Conservation (phyloP, 2,888 invertebrate species). For the Galerucella nymphaeae region DNA sequence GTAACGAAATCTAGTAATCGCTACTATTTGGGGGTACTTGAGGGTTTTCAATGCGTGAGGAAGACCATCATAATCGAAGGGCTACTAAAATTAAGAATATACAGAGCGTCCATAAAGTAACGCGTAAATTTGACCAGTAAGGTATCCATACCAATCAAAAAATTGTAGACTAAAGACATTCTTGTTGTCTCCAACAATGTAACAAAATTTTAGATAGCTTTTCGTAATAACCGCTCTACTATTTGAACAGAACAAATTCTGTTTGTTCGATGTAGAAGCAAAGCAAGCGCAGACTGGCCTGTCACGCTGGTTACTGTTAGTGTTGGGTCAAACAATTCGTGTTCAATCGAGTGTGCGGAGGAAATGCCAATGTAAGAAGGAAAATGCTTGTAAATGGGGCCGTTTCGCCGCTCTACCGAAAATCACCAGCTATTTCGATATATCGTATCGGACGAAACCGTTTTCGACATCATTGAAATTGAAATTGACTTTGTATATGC, state of each 20-base stretch:
- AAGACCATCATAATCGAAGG: constrained; percentile 50
- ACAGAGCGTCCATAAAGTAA: neutral
- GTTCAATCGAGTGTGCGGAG: constrained; percentile 65
- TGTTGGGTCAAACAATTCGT: constrained; percentile 64
- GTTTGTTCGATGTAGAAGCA: neutral
- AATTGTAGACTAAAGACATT: too few relatives aligned
- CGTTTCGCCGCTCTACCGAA: constrained; percentile 57
- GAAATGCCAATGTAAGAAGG: constrained; percentile 65
- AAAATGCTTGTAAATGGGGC: constrained; percentile 65
- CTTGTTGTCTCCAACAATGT: neutral
- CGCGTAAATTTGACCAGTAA: too few relatives aligned
- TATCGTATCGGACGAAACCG: constrained; percentile 39
- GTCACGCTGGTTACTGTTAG: constrained; percentile 45
- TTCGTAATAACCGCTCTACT: neutral
- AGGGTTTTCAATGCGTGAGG: constrained; percentile 56
- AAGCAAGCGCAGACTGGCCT: neutral
- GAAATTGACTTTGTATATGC: constrained; percentile 36
- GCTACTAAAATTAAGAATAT: constrained; percentile 54
- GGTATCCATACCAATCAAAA: too few relatives aligned
- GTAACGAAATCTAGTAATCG: constrained; percentile 58
- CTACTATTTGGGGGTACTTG: constrained; percentile 55
- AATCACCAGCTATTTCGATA: constrained; percentile 53
- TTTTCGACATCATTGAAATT: constrained; percentile 45
- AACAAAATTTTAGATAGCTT: neutral
- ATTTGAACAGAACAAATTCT: neutral